A percentile compares a stretch with the other conserved stretches of the same genome.
Conservation (phyloP, 2,888 invertebrate species). For the Trilocha varians region DNA sequence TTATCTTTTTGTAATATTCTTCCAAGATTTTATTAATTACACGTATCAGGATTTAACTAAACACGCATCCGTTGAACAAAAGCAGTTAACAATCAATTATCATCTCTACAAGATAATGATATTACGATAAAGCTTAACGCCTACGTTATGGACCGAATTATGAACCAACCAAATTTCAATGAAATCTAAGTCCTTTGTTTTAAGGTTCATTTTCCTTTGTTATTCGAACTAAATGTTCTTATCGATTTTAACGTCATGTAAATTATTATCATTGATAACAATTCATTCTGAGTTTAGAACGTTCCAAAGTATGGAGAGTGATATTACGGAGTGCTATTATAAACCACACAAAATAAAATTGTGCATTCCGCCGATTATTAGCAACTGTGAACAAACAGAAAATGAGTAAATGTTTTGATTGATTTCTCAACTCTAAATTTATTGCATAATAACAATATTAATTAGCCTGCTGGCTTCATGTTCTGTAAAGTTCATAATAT, state of each 20-base stretch:
- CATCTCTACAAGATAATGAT: slow-evolving; percentile 3
- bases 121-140: neutral
- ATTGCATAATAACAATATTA: no score
- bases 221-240: no score
- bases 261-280: slow-evolving; percentile 24
- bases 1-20: no score
- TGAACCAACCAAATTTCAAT: neutral
- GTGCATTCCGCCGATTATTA: slow-evolving; percentile 32
- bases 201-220: neutral
- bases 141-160: neutral
- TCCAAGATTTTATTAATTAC: no score
- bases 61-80: no score
- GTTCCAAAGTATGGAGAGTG: slow-evolving; percentile 39
- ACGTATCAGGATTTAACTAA: no score
- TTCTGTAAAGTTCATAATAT: neutral
- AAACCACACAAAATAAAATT: slow-evolving; percentile 41
- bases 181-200: neutral
- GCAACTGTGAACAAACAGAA: slow-evolving; percentile 24
- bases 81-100: neutral
- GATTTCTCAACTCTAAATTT: neutral
- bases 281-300: slow-evolving; percentile 16
- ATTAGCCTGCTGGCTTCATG: neutral
- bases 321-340: slow-evolving; percentile 39
- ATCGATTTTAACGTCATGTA: neutral
- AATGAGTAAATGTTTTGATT: slow-evolving; percentile 37